Evolutionary conservation across 2,797 vertebrate genomes (phyloP), one percentile per base, ranked within the genome.

Genomic region (Hypotaenidia philippensis): DNA sequence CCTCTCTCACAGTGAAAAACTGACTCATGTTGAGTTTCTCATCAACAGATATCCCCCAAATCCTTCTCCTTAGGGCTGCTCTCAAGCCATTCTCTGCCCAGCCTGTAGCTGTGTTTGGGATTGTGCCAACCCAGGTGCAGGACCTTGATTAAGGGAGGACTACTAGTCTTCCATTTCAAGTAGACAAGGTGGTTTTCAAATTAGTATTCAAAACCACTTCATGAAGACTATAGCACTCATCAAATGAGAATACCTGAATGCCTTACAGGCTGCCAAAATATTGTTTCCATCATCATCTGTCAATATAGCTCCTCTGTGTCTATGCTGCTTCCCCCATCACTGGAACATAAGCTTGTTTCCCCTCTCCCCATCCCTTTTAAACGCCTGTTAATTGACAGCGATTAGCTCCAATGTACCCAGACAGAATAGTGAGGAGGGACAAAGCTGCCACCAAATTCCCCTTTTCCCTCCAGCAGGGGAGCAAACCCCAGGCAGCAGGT

Each of bases 311-410:
- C 5, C 36, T n/a, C 17, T 5, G 63, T 20, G 72, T 38, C 36
- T 18, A 0, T 19, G 34, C 50, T 55, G 45, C 50, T 61, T 77
- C 44, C 52, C 60, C 55, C 44, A 80, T 4, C 26, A 38, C n/a
- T 1, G 1, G 21, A 72, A 44, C 20, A 26, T 0, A 20, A 29
- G 26, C 18, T 27, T 17, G 2, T 36, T 32, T 44, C 27, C 20
- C 57, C 66, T 19, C 53, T 21, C 34, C 2, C 6, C 6, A 9
- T 2, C 12, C 32, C 36, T 91, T 79, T 55, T 5, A 53, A 31
- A 74, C 3, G 0, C 19, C 27, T 5, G 1, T 17, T 45, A 64
- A 64, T 0, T 72, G 26, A 40, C 38, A 86, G 45, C 4, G 14
- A 32, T 6, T 34, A 59, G 18, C 38, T 78, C 83, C 45, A 90